Percentiles rank a stretch among this genome's conserved stretches.
Evolutionary conservation across 2,888 invertebrate genomes (phyloP).

Genomic region (Hypolimnas misippus): DNA sequence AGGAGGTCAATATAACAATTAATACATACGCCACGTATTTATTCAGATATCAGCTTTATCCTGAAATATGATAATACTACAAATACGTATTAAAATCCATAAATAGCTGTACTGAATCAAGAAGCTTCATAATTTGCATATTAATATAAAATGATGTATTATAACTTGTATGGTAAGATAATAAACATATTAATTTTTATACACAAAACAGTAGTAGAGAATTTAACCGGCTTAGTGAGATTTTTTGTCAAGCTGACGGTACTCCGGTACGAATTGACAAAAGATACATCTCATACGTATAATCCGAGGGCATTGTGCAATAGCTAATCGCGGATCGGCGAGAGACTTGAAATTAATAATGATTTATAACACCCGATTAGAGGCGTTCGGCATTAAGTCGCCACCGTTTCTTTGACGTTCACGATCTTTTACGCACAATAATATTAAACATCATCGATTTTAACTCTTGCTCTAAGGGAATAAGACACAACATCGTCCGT

Average conservation of each 20-base stretch:
- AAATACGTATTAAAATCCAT: background rate
- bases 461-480: conserved; percentile 23
- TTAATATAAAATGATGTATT: too few species aligned
- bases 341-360: conserved; percentile 78
- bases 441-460: conserved; percentile 22
- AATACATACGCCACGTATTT: background rate
- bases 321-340: conserved; percentile 80
- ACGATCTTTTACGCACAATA: conserved; percentile 34
- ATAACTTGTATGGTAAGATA: background rate
- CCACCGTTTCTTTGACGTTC: conserved; percentile 58
- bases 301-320: conserved; percentile 82
- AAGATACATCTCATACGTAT: conserved; percentile 79
- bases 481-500: conserved; percentile 31
- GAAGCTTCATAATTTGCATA: background rate
- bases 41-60: background rate
- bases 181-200: background rate
- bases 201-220: background rate
- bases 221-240: background rate
- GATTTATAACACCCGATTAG: conserved; percentile 82
- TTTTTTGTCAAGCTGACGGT: conserved; percentile 50
- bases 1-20: conserved; percentile 3
- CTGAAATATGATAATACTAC: background rate
- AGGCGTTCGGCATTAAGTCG: conserved; percentile 66
- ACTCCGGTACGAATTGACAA: conserved; percentile 79
- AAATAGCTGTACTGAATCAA: background rate